Evolutionary conservation across 2,113 vertebrate genomes (phyloP), one percentile per base, ranked within the genome.

Genomic region (Columba livia): DNA sequence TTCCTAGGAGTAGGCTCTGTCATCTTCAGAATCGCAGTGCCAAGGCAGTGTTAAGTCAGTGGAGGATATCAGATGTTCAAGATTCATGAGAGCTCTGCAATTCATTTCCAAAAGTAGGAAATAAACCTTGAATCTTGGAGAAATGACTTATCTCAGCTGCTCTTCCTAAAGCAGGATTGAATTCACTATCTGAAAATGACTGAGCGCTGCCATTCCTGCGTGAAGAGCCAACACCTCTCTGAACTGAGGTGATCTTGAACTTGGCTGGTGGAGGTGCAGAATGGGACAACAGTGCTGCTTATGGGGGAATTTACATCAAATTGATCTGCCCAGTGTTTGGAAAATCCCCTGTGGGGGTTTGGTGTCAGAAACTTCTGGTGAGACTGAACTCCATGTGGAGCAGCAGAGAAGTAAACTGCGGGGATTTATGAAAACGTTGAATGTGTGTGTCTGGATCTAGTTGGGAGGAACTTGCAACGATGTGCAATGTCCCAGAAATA

Each of bases 161-260:
- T 26, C 7, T 57, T 95, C 60, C 16, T 40, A 28, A 84, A 60
- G 50, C 7, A 62, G 29, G 48, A 5, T 58, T 66, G 50, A 61
- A 25, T 79, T 79, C 60, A 50, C 9, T 34, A 6, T 80, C 13
- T 0, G 1, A 25, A 79, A 72, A 6, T 0, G 0, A 6, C 23
- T 32, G 69, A 84, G 34, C 20, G 12, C 31, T 70, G 47, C n/a
- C 5, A 11, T 28, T 58, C 25, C 23, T 79, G 4, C 32, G 50
- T 51, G 48, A 47, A 26, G 72, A 77, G 8, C 32, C 34, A 8
- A 20, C 4, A 2, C 24, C 53, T 40, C 40, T 24, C 51, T 17
- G 9, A 67, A 31, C 16, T 34, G 69, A 48, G 13, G 23, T 10
- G 36, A 20, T 79, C 26, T 36, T 54, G 26, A 23, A 53, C 20